These are phyloP conservation scores for Dromaius novaehollandiae DNA, from an alignment of 2,113 vertebrate genomes.

Conservation along the genomic window DNA sequence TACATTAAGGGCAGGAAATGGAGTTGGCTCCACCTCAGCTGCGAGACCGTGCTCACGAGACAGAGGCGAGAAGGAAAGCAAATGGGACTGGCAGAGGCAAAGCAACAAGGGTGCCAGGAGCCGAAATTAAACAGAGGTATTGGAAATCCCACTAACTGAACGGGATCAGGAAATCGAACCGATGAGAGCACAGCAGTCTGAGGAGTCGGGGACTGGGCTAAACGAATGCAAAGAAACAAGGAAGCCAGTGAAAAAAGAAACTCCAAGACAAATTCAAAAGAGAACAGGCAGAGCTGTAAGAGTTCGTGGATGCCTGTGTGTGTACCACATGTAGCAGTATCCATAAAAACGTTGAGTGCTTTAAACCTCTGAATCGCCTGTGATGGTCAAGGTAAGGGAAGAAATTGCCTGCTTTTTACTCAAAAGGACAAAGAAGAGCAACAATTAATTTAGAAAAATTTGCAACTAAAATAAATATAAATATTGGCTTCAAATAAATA, in stretches of 20 bases:
- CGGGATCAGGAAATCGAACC: background rate
- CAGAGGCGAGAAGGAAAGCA: background rate
- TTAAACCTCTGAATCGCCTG: background rate
- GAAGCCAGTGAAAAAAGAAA: background rate
- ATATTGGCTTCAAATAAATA: background rate
- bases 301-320: background rate
- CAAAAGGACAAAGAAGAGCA: background rate
- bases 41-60: accelerated
- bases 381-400: background rate
- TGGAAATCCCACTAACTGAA: background rate
- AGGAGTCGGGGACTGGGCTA: background rate
- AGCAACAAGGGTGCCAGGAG: background rate
- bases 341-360: background rate
- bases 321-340: background rate
- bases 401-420: background rate
- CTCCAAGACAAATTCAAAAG: background rate
- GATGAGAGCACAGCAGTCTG: background rate
- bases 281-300: background rate
- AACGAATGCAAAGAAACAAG: background rate
- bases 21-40: background rate
- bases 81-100: background rate
- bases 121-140: background rate
- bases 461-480: background rate
- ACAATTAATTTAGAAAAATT: background rate
- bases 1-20: background rate